Conservation (phyloP, 2,888 invertebrate species). For the Leucophenga montana region DNA sequence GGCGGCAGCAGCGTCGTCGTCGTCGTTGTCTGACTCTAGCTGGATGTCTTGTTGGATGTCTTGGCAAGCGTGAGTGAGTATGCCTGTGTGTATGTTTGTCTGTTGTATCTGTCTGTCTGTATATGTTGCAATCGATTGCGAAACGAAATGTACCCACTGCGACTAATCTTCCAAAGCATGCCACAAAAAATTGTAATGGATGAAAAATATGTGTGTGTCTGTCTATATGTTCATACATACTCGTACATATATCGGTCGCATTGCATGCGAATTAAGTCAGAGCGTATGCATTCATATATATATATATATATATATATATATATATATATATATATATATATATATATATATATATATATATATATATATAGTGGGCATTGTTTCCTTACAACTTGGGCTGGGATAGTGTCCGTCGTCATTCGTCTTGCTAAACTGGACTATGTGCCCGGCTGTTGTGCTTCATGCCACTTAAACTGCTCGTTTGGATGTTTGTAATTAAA, state of each 20-base stretch:
- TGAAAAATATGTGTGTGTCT: background rate
- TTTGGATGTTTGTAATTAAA: conserved; percentile 62
- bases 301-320: too few relatives aligned
- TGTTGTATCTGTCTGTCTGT: conserved; percentile 32
- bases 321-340: too few relatives aligned
- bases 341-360: too few relatives aligned
- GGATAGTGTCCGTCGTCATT: background rate
- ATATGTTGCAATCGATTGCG: conserved; percentile 69
- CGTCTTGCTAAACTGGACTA: conserved; percentile 7
- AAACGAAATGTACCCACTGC: conserved; percentile 68
- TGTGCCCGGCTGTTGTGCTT: background rate
- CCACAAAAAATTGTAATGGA: conserved; percentile 10
- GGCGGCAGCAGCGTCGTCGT: conserved; percentile 30
- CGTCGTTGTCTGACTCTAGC: conserved; percentile 39
- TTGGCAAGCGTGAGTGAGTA: background rate
- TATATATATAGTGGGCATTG: conserved; percentile 51
- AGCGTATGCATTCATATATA: conserved; percentile 7
- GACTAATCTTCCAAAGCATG: conserved; percentile 58
- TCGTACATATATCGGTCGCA: conserved; percentile 33
- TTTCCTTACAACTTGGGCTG: conserved; percentile 46
- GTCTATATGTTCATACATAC: background rate
- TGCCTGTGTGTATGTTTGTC: conserved; percentile 12
- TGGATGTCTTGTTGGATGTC: conserved; percentile 7
- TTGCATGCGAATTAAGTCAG: conserved; percentile 24
- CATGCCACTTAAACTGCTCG: conserved; percentile 4